These are phyloP conservation scores for Dinocampus coccinellae DNA, from an alignment of 2,888 invertebrate genomes.

Conservation along the genomic window DNA sequence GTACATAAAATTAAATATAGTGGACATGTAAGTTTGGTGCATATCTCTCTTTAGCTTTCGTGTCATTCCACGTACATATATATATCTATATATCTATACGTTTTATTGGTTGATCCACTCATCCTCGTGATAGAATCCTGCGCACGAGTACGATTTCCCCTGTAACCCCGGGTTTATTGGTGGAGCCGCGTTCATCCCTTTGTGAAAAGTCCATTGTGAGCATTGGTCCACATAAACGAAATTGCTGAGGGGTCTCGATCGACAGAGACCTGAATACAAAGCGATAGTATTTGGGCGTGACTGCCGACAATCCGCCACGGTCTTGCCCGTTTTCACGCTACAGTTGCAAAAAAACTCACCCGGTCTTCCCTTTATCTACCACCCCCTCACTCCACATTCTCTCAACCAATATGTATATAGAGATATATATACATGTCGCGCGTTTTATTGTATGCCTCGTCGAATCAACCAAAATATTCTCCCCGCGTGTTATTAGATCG, in stretches of 20 bases:
- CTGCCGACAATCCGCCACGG: constrained; percentile 62
- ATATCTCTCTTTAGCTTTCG: neutral
- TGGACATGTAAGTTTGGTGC: too few species aligned
- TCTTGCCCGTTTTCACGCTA: constrained; percentile 60
- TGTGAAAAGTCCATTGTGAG: constrained; percentile 60
- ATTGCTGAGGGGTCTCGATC: constrained; percentile 58
- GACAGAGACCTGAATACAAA: constrained; percentile 49
- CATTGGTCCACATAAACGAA: constrained; percentile 67
- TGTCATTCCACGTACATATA: neutral
- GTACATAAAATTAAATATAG: too few species aligned
- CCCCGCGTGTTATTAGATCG: constrained; percentile 28
- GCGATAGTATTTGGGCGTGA: constrained; percentile 61
- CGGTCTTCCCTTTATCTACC: constrained; percentile 41
- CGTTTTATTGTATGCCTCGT: constrained; percentile 32
- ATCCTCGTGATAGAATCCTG: constrained; percentile 62
- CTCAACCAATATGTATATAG: constrained; percentile 31
- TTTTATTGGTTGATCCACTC: constrained; percentile 64
- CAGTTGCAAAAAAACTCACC: constrained; percentile 56
- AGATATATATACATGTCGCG: constrained; percentile 28
- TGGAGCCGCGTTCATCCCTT: constrained; percentile 62
- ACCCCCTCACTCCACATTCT: too few species aligned
- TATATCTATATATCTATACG: constrained; percentile 44
- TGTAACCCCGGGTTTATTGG: constrained; percentile 64
- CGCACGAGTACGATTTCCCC: constrained; percentile 63
- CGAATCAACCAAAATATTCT: constrained; percentile 23